These are phyloP conservation scores for Lindbergichthys nudifrons DNA, from an alignment of 2,797 vertebrate genomes.

Conservation along the genomic window DNA sequence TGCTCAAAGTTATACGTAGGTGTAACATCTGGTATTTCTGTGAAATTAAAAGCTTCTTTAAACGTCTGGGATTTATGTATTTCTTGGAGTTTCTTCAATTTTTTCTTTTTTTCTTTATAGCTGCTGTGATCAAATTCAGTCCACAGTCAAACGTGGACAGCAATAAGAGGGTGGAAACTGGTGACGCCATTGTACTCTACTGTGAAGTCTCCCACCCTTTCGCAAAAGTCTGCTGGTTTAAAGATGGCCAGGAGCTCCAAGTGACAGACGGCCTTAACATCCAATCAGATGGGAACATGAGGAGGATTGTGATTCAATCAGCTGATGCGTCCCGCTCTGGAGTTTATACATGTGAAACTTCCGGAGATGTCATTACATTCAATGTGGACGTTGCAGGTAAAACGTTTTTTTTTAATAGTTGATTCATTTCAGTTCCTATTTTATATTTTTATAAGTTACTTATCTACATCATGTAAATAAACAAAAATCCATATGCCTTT, in stretches of 20 bases:
- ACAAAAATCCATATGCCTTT: not conserved
- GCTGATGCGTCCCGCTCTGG: conserved; percentile 79
- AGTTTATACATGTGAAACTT: conserved; percentile 79
- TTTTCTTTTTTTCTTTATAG: conserved; percentile 59
- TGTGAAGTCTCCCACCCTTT: conserved; percentile 82
- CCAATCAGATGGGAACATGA: conserved; percentile 84
- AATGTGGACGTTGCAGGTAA: conserved; percentile 80
- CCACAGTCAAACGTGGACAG: conserved; percentile 76
- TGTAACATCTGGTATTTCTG: conserved; percentile 4
- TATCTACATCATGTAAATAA: not conserved
- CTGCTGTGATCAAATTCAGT: conserved; percentile 76
- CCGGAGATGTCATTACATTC: conserved; percentile 76
- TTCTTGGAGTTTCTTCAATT: not conserved
- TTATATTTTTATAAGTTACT: not conserved
- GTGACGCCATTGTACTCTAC: conserved; percentile 81
- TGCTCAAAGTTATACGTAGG: conserved; percentile 85
- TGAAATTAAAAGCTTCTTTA: not conserved
- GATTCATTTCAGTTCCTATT: not conserved
- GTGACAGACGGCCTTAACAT: conserved; percentile 71
- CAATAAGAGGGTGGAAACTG: conserved; percentile 71
- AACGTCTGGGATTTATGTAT: not conserved
- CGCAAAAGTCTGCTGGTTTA: conserved; percentile 80
- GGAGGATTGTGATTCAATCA: conserved; percentile 82
- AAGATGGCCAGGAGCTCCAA: conserved; percentile 79
- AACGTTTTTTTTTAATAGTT: not conserved